Percentiles rank a stretch among this genome's conserved stretches.
These are phyloP conservation scores for Myrmophylax atrothorax DNA, from an alignment of 2,113 vertebrate species.

Conservation along the genomic window DNA sequence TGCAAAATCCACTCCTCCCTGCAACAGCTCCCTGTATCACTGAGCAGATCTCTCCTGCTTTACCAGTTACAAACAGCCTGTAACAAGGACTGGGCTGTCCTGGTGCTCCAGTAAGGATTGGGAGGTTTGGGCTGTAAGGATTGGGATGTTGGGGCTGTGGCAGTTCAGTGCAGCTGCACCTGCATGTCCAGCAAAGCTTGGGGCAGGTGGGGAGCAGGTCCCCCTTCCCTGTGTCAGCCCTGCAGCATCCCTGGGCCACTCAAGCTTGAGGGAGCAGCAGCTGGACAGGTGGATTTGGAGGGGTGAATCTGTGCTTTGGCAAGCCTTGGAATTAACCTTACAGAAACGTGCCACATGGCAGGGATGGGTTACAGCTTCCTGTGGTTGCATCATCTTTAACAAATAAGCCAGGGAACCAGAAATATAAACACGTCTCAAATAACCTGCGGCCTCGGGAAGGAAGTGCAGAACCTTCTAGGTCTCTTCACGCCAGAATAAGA, in stretches of 20 bases:
- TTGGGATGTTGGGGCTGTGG: not conserved
- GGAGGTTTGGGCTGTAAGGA: not conserved
- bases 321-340: not conserved
- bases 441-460: not conserved
- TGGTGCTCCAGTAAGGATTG: not conserved
- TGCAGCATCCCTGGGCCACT: not conserved
- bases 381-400: not conserved
- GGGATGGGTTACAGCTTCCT: not conserved
- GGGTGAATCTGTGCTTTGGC: not conserved
- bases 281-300: not conserved
- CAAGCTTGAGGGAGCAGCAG: not conserved
- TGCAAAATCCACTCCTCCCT: conserved; percentile 32
- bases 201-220: not conserved
- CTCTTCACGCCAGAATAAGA: not conserved
- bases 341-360: not conserved
- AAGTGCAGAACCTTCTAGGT: not conserved
- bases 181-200: not conserved
- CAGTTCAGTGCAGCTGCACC: not conserved
- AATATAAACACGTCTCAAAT: not conserved
- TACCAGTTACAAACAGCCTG: not conserved
- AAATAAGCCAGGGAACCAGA: not conserved
- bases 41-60: not conserved
- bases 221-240: not conserved
- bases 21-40: not conserved
- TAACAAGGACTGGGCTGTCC: not conserved